Percentiles rank a stretch among this genome's conserved stretches.
Evolutionary conservation across 2,113 vertebrate genomes (phyloP).

Genomic region (Muntiacus muntjak): DNA sequence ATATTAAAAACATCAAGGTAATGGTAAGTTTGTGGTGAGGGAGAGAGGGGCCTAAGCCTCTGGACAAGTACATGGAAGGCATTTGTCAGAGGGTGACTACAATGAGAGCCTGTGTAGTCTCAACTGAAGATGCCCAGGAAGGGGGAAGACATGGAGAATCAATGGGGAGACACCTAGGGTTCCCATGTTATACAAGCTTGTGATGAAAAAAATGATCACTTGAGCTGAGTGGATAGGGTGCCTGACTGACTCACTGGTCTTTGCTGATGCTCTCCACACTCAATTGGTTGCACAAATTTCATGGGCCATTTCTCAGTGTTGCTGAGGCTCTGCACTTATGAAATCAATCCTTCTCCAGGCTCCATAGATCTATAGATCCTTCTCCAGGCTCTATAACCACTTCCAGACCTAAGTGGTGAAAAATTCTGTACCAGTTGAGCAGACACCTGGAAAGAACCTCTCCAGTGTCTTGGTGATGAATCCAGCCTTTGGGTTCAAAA

Average conservation of each 20-base stretch:
- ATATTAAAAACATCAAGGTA: background rate
- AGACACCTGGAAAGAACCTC: background rate
- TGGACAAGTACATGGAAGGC: background rate
- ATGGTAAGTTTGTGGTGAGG: background rate
- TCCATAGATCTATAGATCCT: background rate
- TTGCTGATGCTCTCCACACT: background rate
- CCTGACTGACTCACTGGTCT: background rate
- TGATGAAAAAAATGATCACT: background rate
- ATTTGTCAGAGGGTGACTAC: background rate
- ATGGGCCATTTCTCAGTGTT: background rate
- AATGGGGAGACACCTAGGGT: fast-evolving
- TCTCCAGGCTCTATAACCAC: background rate
- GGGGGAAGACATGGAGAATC: background rate
- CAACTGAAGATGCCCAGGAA: background rate
- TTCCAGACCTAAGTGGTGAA: background rate
- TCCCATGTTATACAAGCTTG: background rate
- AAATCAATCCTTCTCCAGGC: background rate
- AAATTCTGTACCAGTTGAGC: background rate
- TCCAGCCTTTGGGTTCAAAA: background rate
- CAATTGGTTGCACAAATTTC: background rate
- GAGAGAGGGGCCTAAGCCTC: background rate
- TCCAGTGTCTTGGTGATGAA: background rate
- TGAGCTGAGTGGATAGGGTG: background rate
- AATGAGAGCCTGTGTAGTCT: background rate
- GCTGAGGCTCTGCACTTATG: background rate